Conservation (phyloP, 35 echinoderm and acorn worm species). For the Lytechinus pictus region DNA sequence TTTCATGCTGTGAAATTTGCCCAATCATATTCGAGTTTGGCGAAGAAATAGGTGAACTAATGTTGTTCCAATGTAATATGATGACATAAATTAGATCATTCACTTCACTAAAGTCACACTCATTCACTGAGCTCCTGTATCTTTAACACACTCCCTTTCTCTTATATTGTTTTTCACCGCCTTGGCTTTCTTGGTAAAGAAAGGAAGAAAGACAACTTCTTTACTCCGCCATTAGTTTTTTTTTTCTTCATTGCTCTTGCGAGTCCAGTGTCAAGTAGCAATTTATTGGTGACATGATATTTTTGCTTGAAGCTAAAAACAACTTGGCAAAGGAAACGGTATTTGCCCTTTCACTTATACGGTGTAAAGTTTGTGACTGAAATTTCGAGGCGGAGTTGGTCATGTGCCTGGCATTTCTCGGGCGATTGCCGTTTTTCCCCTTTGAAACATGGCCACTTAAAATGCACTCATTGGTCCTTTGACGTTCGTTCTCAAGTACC, state of each 20-base stretch:
- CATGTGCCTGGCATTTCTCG: not conserved
- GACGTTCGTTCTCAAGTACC: not conserved
- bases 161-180: not conserved
- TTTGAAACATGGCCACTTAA: not conserved
- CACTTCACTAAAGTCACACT: not conserved
- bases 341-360: not conserved
- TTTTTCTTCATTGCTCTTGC: not conserved
- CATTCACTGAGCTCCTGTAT: not conserved
- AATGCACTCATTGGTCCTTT: not conserved
- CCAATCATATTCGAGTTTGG: not conserved
- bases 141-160: not conserved
- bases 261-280: not conserved
- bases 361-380: not conserved
- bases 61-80: not conserved
- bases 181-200: not conserved
- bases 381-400: not conserved
- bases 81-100: not conserved
- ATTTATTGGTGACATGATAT: conserved; percentile 5
- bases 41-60: not conserved
- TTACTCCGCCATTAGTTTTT: not conserved
- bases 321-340: not conserved
- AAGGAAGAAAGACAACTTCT: not conserved
- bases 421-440: not conserved
- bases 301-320: not conserved
- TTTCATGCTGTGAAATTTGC: not conserved